Evolutionary conservation across 2,113 vertebrate genomes (phyloP).

Genomic region (Mobula birostris): DNA sequence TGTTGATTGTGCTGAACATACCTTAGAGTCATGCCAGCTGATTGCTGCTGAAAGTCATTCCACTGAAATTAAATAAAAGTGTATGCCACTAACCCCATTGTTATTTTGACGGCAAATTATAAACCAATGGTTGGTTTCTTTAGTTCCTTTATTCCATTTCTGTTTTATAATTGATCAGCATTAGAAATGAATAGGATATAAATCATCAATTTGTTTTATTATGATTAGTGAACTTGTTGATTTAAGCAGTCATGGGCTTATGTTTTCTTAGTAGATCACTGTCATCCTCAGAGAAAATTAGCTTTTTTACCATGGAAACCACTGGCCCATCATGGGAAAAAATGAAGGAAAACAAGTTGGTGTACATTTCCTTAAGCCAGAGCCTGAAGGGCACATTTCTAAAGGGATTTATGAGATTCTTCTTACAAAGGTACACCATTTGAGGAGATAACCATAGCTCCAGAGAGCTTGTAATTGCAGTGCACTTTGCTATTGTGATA

Average conservation of each 20-base stretch:
- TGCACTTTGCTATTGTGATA: slow-evolving; percentile 1
- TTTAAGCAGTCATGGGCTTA: not conserved
- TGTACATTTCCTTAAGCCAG: slow-evolving; percentile 1
- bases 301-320: slow-evolving; percentile 24
- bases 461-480: not conserved
- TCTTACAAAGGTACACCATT: not conserved
- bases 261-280: not conserved
- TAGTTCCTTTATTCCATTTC: not conserved
- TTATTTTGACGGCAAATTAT: not conserved
- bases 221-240: not conserved
- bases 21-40: too few relatives aligned
- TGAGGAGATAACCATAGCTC: slow-evolving; percentile 15
- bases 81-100: not conserved
- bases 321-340: not conserved
- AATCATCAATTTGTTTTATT: not conserved
- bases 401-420: slow-evolving; percentile 16
- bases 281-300: slow-evolving; percentile 8
- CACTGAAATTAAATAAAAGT: not conserved
- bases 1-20: too few relatives aligned
- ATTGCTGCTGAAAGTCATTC: too few relatives aligned
- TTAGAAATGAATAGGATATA: not conserved
- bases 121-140: not conserved
- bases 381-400: not conserved
- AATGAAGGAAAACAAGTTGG: slow-evolving; percentile 10
- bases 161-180: not conserved